Conservation (phyloP, 2,113 vertebrate genomes). For the Monarcha castaneiventris region DNA sequence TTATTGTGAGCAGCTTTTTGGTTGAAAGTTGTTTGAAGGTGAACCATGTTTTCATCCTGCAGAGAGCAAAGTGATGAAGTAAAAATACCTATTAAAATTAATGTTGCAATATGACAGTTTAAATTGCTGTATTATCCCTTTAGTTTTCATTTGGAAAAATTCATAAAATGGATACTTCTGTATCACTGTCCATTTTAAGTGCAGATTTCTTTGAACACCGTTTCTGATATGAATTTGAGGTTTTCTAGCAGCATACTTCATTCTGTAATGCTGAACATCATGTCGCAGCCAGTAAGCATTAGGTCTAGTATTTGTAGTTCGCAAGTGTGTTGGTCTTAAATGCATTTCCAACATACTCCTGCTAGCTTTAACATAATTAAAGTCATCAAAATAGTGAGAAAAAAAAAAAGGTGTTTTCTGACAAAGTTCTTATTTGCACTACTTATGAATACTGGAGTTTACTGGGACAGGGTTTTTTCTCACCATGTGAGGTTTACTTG, state of each 20-base stretch:
- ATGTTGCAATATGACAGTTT: slow-evolving; percentile 13
- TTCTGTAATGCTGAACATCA: slow-evolving; percentile 21
- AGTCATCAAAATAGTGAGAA: slow-evolving; percentile 52
- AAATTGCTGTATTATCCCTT: slow-evolving; percentile 10
- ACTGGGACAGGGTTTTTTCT: slow-evolving; percentile 59
- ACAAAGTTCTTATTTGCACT: slow-evolving; percentile 68
- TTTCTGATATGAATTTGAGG: slow-evolving; percentile 34
- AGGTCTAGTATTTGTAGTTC: slow-evolving; percentile 29
- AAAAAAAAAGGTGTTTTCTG: slow-evolving; percentile 20
- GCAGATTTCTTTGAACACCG: background rate
- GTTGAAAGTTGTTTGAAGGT: background rate
- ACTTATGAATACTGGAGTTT: slow-evolving; percentile 67
- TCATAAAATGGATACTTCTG: background rate
- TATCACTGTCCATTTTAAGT: slow-evolving; percentile 8
- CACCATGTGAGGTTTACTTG: slow-evolving; percentile 61
- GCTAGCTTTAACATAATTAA: slow-evolving; percentile 48
- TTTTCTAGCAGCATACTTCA: background rate
- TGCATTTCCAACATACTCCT: slow-evolving; percentile 34
- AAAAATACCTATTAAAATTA: slow-evolving; percentile 16
- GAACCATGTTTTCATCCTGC: slow-evolving; percentile 11
- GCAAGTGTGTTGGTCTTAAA: slow-evolving; percentile 42
- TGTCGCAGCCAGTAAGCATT: slow-evolving; percentile 53
- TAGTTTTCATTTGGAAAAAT: slow-evolving; percentile 21
- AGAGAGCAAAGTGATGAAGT: slow-evolving; percentile 11
- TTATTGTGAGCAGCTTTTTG: slow-evolving; percentile 31